Evolutionary conservation across 2,797 vertebrate genomes (phyloP), one percentile per base, ranked within the genome.

Genomic region (Syngnathus acus): DNA sequence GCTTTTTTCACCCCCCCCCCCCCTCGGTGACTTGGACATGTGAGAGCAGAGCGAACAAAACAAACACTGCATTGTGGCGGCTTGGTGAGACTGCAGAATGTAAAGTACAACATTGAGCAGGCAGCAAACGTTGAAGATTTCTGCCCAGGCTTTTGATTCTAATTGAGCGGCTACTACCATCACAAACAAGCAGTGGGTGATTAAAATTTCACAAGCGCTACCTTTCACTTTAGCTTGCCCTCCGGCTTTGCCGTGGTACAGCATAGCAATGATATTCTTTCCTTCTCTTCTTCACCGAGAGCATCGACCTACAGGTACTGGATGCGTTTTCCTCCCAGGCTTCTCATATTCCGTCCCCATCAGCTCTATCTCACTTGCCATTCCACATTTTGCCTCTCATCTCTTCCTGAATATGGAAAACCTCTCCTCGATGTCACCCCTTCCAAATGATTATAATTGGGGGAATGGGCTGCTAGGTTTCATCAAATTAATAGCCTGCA

Each of bases 131-230:
- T 37, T 37, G 68, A 62, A 69, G 80, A 78, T 72, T 65, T 69
- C 69, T 80, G 76, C 71, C 70, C 68, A n/a, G 51, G 63, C 67
- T 72, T 76, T 66, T 68, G 70, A 73, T 76, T 88, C 79, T 83
- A 82, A 88, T 82, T 76, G 76, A 81, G 75, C 71, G 68, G 72
- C 77, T 78, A 47, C 76, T 78, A 75, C 82, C 80, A 84, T 83
- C 77, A 81, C 82, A 80, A 84, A 82, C 81, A 72, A 62, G 23
- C 69, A 78, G 72, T 74, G 82, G 72, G 72, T 79, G 79, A 84
- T 89, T 84, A 85, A 81, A 87, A 84, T 86, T 84, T 83, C 83
- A 83, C 78, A 72, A 79, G 73, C 80, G 78, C 83, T 76, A 78
- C 76, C 72, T 53, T 80, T 76, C 73, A 78, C 80, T 80, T 60